phyloP scores from a whole-genome alignment of 2,888 invertebrate species.

The Polydrusus pterygomalis region DNA sequence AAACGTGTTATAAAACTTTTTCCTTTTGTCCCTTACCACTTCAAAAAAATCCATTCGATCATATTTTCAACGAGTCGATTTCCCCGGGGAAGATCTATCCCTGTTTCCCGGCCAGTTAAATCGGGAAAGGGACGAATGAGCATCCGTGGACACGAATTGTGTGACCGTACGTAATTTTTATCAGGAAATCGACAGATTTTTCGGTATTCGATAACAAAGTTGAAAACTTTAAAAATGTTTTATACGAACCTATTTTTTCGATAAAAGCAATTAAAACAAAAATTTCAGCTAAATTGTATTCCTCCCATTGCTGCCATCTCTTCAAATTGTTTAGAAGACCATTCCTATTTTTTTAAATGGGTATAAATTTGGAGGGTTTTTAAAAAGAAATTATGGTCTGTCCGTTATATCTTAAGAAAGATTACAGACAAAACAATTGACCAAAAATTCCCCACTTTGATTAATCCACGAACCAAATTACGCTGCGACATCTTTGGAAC shows the following conservation, averaged over 20 bases:
- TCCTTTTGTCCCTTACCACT: slow-evolving; percentile 25
- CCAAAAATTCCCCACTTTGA: no score
- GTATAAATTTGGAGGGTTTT: no score
- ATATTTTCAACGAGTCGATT: slow-evolving; percentile 55
- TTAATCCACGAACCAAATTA: no score
- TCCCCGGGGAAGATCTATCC: slow-evolving; percentile 51
- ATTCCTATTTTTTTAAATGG: no score
- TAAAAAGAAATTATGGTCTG: no score
- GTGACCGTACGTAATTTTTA: slow-evolving; percentile 35
- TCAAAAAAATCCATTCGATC: slow-evolving; percentile 51
- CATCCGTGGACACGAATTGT: slow-evolving; percentile 23
- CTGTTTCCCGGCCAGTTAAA: slow-evolving; percentile 51
- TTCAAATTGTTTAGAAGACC: no score
- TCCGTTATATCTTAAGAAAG: no score
- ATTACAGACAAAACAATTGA: no score
- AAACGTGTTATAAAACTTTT: slow-evolving; percentile 34
- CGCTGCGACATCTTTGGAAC: no score
- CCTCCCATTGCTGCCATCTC: no score
- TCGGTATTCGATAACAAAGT: background rate
- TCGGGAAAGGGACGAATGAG: slow-evolving; percentile 40
- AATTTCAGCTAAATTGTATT: no score
- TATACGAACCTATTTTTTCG: background rate
- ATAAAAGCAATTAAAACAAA: no score
- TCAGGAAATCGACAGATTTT: slow-evolving; percentile 14
- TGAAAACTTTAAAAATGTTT: background rate